Evolutionary conservation across 1,140 invertebrate genomes (phyloP), one percentile per base, ranked within the genome.

Genomic region (Probaryconus sp.): DNA sequence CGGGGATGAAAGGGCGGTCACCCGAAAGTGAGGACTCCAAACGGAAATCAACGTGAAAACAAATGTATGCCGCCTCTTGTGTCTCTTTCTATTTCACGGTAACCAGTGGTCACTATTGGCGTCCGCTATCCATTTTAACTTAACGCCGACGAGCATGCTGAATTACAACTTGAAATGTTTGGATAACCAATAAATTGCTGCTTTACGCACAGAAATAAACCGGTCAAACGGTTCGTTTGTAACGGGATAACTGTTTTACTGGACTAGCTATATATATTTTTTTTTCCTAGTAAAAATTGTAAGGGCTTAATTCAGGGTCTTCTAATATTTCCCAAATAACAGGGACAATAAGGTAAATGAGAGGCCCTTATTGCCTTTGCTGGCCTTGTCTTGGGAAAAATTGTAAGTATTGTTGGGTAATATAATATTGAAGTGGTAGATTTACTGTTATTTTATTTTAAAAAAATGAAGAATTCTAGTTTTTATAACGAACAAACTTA

Each of bases 11-110:
- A 37, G 30, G 30, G 24, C 13, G 35, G 30, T n/a, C 6, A 30
- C 37, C 26, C 17, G 26, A 28, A 55, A 60, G 60, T n/a, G n/a
- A n/a, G n/a, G 56, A 76, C 67, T 71, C 6, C 51, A 35, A 72
- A 61, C 63, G 63, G 69, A 72, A 76, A 70, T 69, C 51, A 76
- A 73, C 74, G 63, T 51, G 47, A 51, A 53, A 61, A 73, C 51
- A 71, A 56, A 53, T 55, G 50, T 55, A 60, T 47, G 48, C 50
- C 56, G 58, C 42, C 40, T 53, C 50, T 37, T 16, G 11, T 7
- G 3, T 47, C 42, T 10, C 21, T 55, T 56, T 70, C 55, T 61
- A 63, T 55, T 70, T 56, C 13, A 38, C 67, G 37, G 2, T 14
- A 9, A 9, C 6, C 11, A 14, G 33, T 37, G 2, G 11, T 14